These are phyloP conservation scores for Chirona hameri DNA, from an alignment of 2,888 invertebrate genomes.

Conservation along the genomic window DNA sequence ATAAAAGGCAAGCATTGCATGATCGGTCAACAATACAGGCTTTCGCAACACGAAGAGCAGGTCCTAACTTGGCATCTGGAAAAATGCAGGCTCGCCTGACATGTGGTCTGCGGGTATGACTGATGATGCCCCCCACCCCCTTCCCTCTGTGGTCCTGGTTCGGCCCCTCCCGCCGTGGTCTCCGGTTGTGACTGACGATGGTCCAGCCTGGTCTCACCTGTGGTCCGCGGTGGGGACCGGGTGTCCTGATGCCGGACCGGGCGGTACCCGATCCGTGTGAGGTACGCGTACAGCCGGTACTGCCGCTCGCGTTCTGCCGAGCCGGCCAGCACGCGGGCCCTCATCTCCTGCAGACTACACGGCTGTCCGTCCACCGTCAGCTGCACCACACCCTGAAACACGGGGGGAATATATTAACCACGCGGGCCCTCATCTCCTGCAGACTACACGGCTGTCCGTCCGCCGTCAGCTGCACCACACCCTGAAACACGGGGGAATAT, in stretches of 20 bases:
- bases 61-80: too few relatives aligned
- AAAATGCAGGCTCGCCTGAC: too few relatives aligned
- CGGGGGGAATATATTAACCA: too few relatives aligned
- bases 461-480: neutral
- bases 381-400: neutral
- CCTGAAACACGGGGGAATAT: too few relatives aligned
- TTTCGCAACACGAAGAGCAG: too few relatives aligned
- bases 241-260: conserved; percentile 38
- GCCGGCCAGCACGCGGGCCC: neutral
- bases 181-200: too few relatives aligned
- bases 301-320: neutral
- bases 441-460: neutral
- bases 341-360: conserved; percentile 10
- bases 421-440: neutral
- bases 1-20: neutral
- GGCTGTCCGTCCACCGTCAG: neutral
- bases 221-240: conserved; percentile 49
- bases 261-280: neutral
- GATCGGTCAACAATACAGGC: too few relatives aligned
- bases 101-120: too few relatives aligned
- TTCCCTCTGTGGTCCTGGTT: too few relatives aligned
- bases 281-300: conserved; percentile 26
- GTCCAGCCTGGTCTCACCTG: neutral
- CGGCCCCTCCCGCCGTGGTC: too few relatives aligned
- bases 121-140: too few relatives aligned